Evolutionary conservation across 1,140 invertebrate genomes (phyloP), one percentile per base, ranked within the genome.

Genomic region (Drosophila lowei): DNA sequence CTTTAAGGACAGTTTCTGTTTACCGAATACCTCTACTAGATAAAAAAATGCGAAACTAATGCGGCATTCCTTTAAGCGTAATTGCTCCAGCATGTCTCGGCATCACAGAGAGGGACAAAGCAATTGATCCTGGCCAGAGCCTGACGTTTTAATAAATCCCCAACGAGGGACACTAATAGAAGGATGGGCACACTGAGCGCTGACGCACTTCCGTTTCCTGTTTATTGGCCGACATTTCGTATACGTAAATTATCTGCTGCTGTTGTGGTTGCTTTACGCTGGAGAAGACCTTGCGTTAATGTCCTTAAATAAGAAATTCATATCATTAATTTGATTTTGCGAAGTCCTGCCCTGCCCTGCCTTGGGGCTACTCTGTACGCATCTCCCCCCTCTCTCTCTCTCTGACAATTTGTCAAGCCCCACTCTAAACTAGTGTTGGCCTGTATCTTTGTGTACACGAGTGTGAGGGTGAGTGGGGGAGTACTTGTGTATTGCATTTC

Each of bases 11-110:
- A 84, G 58, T 83, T 79, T 56, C 63, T 68, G 78, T 67, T 72
- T 62, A 71, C 68, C 62, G 52, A 62, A 70, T 71, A 54, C 62
- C 65, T 42, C 47, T 48, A 23, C 58, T 75, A 73, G 62, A 80
- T 80, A 81, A 83, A 86, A 86, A 86, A 75, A 86, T 81, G 74
- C 60, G 74, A 76, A 74, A 74, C 61, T 85, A 85, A 85, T 85
- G 73, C 80, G 72, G 61, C 58, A 73, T 75, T 80, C 80, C 73
- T 86, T 56, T 77, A 50, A 62, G 55, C 77, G 61, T 76, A 77
- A 84, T 84, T 79, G 76, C 76, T 38, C 18, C 18, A 25, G 56
- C 61, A 28, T 60, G 15, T 18, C 9, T 50, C 23, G 23, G 15
- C 63, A 4, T 48, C 43, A 46, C 47, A 55, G 25, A 54, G 49